These are phyloP conservation scores for Trinorchestia longiramus DNA, from an alignment of 1,140 invertebrate species.

Conservation along the genomic window DNA sequence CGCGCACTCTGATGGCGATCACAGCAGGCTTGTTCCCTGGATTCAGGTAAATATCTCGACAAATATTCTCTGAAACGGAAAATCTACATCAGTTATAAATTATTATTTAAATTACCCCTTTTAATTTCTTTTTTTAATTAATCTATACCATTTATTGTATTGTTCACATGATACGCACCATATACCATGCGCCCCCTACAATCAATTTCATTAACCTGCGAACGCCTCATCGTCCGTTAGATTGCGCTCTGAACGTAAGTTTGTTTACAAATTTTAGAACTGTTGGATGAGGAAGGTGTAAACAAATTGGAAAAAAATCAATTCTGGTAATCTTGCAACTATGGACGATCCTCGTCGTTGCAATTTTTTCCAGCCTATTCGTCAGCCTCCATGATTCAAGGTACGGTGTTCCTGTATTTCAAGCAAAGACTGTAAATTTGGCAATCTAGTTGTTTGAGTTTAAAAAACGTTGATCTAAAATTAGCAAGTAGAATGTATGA, in stretches of 20 bases:
- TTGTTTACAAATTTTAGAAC: constrained; percentile 16
- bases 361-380: background rate
- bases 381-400: background rate
- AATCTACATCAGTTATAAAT: background rate
- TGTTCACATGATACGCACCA: background rate
- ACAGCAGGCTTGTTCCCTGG: constrained; percentile 8
- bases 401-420: background rate
- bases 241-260: constrained; percentile 32
- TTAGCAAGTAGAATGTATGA: too few relatives aligned
- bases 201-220: constrained; percentile 49
- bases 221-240: constrained; percentile 24
- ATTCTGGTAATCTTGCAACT: background rate
- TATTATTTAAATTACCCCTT: background rate
- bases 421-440: too few relatives aligned
- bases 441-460: too few relatives aligned
- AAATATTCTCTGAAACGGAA: background rate
- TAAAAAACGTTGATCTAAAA: too few relatives aligned
- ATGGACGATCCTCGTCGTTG: background rate
- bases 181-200: constrained; percentile 53
- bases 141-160: background rate
- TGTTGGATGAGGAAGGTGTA: background rate
- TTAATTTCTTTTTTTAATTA: background rate
- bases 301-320: background rate
- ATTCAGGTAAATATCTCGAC: background rate
- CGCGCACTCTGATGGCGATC: constrained; percentile 51